Conservation (phyloP, 92 coral and sea anemone species). For the Epizoanthus illoricatus region DNA sequence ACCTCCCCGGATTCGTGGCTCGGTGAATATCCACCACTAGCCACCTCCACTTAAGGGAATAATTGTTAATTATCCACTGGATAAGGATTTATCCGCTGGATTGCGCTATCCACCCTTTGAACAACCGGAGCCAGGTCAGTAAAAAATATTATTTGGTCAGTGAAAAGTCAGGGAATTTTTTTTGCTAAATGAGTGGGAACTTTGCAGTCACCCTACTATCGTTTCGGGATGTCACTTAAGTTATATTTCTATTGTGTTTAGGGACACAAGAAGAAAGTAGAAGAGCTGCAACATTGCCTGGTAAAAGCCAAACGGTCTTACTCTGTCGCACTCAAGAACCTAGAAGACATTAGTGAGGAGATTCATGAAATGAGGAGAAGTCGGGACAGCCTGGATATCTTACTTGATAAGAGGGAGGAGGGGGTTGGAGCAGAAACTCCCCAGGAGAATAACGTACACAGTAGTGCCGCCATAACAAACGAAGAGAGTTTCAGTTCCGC, state of each 20-base stretch:
- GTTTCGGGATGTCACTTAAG: too few species aligned
- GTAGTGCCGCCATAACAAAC: neutral
- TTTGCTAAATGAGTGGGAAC: too few species aligned
- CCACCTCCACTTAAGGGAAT: too few species aligned
- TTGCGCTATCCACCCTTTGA: too few species aligned
- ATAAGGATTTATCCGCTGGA: too few species aligned
- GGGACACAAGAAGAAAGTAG: slow-evolving; percentile 84
- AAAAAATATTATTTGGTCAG: too few species aligned
- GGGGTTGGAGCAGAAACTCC: slow-evolving; percentile 98
- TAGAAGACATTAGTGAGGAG: slow-evolving; percentile 93
- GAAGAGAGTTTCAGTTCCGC: neutral
- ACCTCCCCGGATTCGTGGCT: too few species aligned
- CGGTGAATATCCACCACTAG: too few species aligned
- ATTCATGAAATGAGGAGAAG: slow-evolving; percentile 92
- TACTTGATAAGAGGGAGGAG: slow-evolving; percentile 72
- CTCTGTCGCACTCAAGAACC: slow-evolving; percentile 77
- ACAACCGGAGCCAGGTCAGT: too few species aligned
- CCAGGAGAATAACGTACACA: slow-evolving; percentile 35
- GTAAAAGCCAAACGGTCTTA: slow-evolving; percentile 73
- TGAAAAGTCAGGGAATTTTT: too few species aligned
- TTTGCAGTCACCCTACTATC: too few species aligned
- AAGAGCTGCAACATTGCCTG: slow-evolving; percentile 65
- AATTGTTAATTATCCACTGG: too few species aligned
- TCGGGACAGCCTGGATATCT: slow-evolving; percentile 61
- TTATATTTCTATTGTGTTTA: slow-evolving; percentile 22